Conservation (phyloP, 2,888 invertebrate species). For the Pristionchus fissidentatus region DNA sequence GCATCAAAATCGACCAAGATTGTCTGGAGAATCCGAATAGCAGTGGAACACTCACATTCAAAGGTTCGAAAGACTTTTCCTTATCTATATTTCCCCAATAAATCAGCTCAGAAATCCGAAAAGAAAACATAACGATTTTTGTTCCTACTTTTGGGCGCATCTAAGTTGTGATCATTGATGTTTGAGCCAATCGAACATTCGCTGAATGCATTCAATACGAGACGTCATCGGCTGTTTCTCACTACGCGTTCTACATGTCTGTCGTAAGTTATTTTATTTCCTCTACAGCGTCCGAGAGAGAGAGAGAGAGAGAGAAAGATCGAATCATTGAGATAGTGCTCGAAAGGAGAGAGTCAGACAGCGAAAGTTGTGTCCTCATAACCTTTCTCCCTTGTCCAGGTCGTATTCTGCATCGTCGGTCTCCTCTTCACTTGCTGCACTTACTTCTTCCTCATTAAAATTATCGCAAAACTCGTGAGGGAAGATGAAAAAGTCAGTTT, state of each 20-base stretch:
- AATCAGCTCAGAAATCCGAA: no score
- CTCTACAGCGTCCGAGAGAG: neutral
- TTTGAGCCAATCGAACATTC: neutral
- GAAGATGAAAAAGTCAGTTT: slow-evolving; percentile 52
- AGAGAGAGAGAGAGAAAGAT: no score
- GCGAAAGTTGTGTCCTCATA: no score
- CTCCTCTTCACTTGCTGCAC: slow-evolving; percentile 62
- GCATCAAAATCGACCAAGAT: slow-evolving; percentile 60
- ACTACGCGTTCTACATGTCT: slow-evolving; percentile 20
- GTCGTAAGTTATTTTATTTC: neutral
- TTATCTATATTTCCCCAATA: no score
- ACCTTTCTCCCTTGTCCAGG: neutral
- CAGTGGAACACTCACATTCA: neutral
- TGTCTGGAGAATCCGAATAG: slow-evolving; percentile 48
- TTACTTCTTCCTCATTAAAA: slow-evolving; percentile 61
- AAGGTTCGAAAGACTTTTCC: neutral
- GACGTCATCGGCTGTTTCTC: neutral
- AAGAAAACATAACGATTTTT: neutral
- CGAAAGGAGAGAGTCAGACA: no score
- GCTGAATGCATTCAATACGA: neutral
- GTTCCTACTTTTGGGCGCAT: no score
- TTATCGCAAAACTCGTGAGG: slow-evolving; percentile 56
- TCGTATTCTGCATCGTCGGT: slow-evolving; percentile 63
- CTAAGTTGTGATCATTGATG: neutral
- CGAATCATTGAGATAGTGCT: no score